Base-by-base conservation (phyloP, 2,888 invertebrate genomes). In the Seira musarum region DNA sequence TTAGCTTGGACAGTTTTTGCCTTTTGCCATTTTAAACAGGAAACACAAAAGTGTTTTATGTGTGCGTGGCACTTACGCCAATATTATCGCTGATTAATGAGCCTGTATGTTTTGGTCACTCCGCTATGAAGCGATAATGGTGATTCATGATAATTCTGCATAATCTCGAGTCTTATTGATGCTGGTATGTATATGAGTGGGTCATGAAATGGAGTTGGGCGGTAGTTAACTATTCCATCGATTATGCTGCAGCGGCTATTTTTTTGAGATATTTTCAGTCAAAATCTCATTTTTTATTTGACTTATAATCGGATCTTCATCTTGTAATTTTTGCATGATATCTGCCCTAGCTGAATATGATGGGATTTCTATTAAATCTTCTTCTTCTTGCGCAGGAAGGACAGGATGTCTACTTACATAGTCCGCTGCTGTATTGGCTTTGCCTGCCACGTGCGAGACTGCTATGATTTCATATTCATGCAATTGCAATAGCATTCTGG, bases 1-100 rank as follows among this genome's bases (percentile, higher is more conserved):
- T 35, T 60, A 15, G 10, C n/a, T 1, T 60, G 1, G 1, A 17
- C 3, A 2, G 19, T 8, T 19, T 70, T 72, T 1, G 49, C 19
- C n/a, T 24, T 46, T 30, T 72, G 72, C n/a, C 72, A 72, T 0
- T 6, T 8, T 10, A 22, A n/a, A 46, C 71, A 71, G 1, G 22
- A n/a, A 1, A 17, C 10, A 3, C 46, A 24, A 17, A 49, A 72
- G 46, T 65, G 25, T 0, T 1, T 25, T 1, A 72, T 65, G 1
- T 49, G 19, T 19, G 19, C 25, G 5, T 19, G 24, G 49, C 53
- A 25, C 1, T 49, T 49, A n/a, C 21, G 1, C 25, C 35, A 71
- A n/a, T 17, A 71, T n/a, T 65, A 72, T 10, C 30, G 1, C 25
- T 17, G 1, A 1, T 6, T 17, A 1, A 72, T 53, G 24, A 6